Evolutionary conservation across 2,888 invertebrate genomes (phyloP).

Genomic region (Microplitis manilae): DNA sequence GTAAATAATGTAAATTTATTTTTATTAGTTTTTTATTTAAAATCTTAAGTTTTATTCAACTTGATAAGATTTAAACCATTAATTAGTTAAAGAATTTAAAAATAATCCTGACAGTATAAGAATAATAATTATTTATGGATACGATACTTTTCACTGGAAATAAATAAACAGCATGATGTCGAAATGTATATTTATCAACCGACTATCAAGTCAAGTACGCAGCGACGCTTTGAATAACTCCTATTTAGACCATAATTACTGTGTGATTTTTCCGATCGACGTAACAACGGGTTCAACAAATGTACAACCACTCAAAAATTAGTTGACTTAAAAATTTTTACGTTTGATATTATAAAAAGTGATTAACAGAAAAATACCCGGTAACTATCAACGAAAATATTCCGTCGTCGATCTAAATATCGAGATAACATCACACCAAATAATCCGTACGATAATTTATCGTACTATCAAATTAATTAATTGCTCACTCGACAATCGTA

Average conservation of each 20-base stretch:
- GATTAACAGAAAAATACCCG: slow-evolving; percentile 7
- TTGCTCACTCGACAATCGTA: slow-evolving; percentile 2
- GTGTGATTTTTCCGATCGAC: slow-evolving; percentile 1
- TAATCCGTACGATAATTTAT: neutral
- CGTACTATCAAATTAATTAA: slow-evolving; percentile 11
- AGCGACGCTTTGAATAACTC: slow-evolving; percentile 29
- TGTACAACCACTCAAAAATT: slow-evolving; percentile 3
- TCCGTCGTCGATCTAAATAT: slow-evolving; percentile 39
- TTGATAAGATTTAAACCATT: neutral
- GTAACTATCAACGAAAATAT: slow-evolving; percentile 39
- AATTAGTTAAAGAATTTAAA: neutral
- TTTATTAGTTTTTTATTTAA: neutral
- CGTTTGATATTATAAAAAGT: slow-evolving; percentile 10
- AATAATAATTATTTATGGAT: slow-evolving; percentile 9
- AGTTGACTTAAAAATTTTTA: neutral
- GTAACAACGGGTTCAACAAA: neutral
- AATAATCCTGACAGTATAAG: slow-evolving; percentile 31
- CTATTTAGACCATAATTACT: slow-evolving; percentile 10
- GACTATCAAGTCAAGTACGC: slow-evolving; percentile 39
- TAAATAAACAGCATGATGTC: slow-evolving; percentile 28
- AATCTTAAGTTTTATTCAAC: neutral
- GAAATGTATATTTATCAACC: slow-evolving; percentile 2
- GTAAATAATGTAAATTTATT: neutral
- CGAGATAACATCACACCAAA: slow-evolving; percentile 20
- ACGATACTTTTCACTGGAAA: slow-evolving; percentile 13